These are phyloP conservation scores for Coptotermes formosanus DNA, from an alignment of 1,140 invertebrate species.

Conservation along the genomic window DNA sequence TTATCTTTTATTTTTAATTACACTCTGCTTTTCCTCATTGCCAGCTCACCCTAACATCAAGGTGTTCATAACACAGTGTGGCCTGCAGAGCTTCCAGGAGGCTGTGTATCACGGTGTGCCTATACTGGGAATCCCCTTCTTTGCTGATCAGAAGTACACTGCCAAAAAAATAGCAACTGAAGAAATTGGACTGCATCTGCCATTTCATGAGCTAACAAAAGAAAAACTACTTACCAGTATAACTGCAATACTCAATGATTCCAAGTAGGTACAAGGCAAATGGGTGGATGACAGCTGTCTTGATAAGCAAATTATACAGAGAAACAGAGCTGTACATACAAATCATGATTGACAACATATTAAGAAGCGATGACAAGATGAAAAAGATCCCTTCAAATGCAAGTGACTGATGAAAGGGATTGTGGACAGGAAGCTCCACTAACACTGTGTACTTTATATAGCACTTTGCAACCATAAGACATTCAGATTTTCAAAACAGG, in stretches of 20 bases:
- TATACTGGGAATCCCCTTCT: conserved; percentile 46
- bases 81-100: conserved; percentile 46
- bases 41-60: conserved; percentile 35
- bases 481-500: too few species aligned
- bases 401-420: too few species aligned
- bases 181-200: conserved; percentile 38
- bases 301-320: too few species aligned
- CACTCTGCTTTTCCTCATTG: background rate
- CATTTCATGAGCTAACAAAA: background rate
- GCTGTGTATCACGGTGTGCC: conserved; percentile 46
- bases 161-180: conserved; percentile 37
- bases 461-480: too few species aligned
- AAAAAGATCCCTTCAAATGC: too few species aligned
- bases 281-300: too few species aligned
- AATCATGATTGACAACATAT: too few species aligned
- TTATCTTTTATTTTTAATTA: background rate
- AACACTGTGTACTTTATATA: too few species aligned
- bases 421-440: too few species aligned
- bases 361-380: too few species aligned
- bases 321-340: too few species aligned
- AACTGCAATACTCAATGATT: background rate
- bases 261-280: background rate
- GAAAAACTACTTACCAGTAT: background rate
- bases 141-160: conserved; percentile 46
- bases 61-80: conserved; percentile 49